Base-by-base conservation (phyloP, 2,888 invertebrate species). In the Agrochola macilenta region DNA sequence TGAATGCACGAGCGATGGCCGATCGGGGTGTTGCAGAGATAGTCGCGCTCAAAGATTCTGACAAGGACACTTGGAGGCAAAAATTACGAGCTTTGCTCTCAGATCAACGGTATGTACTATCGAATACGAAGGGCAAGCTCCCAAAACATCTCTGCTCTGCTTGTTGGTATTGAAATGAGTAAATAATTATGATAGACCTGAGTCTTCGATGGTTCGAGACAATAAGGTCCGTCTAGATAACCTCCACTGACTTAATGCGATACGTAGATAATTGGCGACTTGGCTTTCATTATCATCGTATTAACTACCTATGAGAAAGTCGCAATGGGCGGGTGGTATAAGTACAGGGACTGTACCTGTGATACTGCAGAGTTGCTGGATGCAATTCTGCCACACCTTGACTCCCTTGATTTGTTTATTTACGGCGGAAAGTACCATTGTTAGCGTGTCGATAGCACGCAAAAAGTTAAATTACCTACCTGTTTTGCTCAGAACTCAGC, bases 1-100 rank as follows among this genome's bases (percentile, higher is more conserved):
- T 97, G 35, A 97, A 97, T 89, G 96, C 97, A 61, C 92, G 93
- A 39, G 96, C 97, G 2, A 96, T 97, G 92, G 93, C 94, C 72
- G 95, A 95, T 79, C 92, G 96, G 17, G 97, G 97, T 5, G 95
- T 97, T 35, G 97, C 97, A 1, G 89, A 95, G 46, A 94, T 94
- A 5, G 88, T 96, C 9, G 87, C 92, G 1, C 93, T 97, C 57
- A 88, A 90, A 69, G 92, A 95, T 23, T 90, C 95, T 8, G 93
- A 93, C 12, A 91, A 90, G 61, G 88, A 92, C 26, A 88, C 90
- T 2, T 94, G 97, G 93, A 89, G 92, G 46, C 90, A 92, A 46
- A 93, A 95, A 2, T 91, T 97, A 11, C 90, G 93, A 8, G 93
- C 95, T 75, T 91, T 97, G 76, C 90, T 97, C 14, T 92, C 91